Evolutionary conservation across 1,140 invertebrate genomes (phyloP), one percentile per base, ranked within the genome.

Genomic region (Rhyacophila brunnea): DNA sequence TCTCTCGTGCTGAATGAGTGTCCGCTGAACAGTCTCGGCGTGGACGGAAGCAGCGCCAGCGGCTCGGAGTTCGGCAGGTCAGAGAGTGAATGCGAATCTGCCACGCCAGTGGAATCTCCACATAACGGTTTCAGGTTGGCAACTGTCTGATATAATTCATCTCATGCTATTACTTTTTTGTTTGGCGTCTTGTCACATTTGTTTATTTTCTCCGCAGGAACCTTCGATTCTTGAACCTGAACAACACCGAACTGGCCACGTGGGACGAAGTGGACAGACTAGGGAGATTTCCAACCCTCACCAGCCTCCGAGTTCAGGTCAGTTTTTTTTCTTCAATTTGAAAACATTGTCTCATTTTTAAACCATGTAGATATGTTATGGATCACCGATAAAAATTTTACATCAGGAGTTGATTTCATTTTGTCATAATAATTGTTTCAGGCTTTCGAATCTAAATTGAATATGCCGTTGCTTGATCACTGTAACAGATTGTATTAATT

Each of bases 191-290:
- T 40, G 38, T 35, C n/a, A 13, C 6, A 34, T 32, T 10, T 9
- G 5, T 49, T 13, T n/a, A n/a, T 65, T 59, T 48, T 35, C 48
- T 59, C 50, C 91, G 86, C 73, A 83, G 83, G 38, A 83, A 83
- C 66, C 78, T 95, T 35, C 81, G 85, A 68, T 86, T 89, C 72
- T 78, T 96, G 7, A 95, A 94, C 71, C 78, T 96, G 13, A 93
- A 91, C 70, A 90, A 90, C 49, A 92, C 91, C 0, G 79, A 87
- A 17, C 71, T 97, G 19, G 81, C 85, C 10, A 87, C 87, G 9
- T 96, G 94, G 93, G 86, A 90, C 66, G 92, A 95, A 67, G 86
- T 96, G 46, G 91, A 95, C 66, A 80, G 86, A 63, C 79, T 97
- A 34, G 85, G 89, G 14, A 83, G 84, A 58, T 94, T 95, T 75